phyloP scores from a whole-genome alignment of 2,113 vertebrate genomes.

The Oreocharis arfaki region DNA sequence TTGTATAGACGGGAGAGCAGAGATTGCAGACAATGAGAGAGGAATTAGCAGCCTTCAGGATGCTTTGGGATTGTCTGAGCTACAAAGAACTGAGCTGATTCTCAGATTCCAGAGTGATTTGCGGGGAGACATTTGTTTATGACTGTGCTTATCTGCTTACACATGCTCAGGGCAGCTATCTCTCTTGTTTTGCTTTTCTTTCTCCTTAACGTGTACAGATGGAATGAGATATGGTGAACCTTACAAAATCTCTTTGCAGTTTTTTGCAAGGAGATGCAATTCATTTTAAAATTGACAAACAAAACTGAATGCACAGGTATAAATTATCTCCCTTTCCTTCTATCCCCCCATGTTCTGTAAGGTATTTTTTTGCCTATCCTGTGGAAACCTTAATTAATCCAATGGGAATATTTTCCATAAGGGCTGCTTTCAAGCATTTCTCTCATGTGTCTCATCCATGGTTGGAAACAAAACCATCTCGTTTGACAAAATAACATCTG shows the following conservation, averaged over 20 bases:
- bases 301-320: background rate
- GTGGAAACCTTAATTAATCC: constrained; percentile 28
- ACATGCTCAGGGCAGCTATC: background rate
- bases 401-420: constrained; percentile 2
- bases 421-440: background rate
- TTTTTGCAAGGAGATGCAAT: background rate
- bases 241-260: background rate
- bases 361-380: background rate
- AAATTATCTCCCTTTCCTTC: background rate
- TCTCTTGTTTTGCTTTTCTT: background rate
- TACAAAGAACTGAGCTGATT: background rate
- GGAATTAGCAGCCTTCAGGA: background rate
- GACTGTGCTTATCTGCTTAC: background rate
- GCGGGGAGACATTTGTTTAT: background rate
- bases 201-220: background rate
- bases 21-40: background rate
- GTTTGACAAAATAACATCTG: background rate
- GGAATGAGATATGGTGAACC: background rate
- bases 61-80: background rate
- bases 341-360: background rate
- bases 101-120: background rate
- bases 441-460: background rate
- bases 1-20: background rate
- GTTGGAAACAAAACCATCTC: background rate
- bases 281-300: background rate